Evolutionary conservation across 2,797 vertebrate species (phyloP).

Genomic region (Scolopax rusticola): DNA sequence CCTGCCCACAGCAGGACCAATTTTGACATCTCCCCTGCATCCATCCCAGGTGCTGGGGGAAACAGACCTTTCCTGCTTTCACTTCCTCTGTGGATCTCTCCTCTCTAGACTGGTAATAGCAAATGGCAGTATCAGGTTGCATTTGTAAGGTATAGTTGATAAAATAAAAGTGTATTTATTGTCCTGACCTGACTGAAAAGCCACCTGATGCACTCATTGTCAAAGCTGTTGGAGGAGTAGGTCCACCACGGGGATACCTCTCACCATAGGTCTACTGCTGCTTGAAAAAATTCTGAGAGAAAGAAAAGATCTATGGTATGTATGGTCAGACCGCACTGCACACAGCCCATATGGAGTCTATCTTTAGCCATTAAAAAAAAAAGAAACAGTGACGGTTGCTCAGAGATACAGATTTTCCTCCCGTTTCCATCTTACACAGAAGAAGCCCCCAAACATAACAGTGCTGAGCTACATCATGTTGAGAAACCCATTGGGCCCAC

Average conservation of each 20-base stretch:
- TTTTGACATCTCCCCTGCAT: neutral
- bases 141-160: neutral
- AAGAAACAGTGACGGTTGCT: neutral
- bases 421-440: neutral
- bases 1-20: neutral
- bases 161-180: neutral
- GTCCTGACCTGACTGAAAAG: neutral
- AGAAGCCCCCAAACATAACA: neutral
- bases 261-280: neutral
- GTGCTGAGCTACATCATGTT: neutral
- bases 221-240: neutral
- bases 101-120: neutral
- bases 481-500: neutral
- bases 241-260: neutral
- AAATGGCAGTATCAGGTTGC: neutral
- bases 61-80: neutral
- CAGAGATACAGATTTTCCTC: slow-evolving; percentile 20
- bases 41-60: neutral
- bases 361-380: slow-evolving; percentile 36
- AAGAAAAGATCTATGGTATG: neutral
- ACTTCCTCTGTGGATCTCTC: neutral
- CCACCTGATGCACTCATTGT: neutral
- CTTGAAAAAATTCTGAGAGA: neutral
- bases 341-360: slow-evolving; percentile 45
- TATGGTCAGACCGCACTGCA: neutral